Conservation (phyloP, 2,113 vertebrate species). For the Mohoua ochrocephala region DNA sequence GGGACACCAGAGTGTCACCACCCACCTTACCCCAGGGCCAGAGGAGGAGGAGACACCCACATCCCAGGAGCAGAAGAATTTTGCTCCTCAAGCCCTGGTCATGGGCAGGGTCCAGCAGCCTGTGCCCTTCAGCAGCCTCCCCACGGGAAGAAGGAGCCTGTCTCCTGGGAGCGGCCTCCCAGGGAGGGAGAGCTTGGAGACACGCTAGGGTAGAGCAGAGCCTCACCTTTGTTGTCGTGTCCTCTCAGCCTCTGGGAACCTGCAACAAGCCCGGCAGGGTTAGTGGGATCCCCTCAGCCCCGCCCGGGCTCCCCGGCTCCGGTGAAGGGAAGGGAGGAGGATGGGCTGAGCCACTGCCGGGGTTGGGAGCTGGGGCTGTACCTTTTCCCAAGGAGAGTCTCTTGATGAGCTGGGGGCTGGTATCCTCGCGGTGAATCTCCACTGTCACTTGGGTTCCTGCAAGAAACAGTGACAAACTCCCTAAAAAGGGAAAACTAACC, state of each 20-base stretch:
- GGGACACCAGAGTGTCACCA: not conserved
- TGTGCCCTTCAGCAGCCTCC: not conserved
- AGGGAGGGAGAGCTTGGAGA: fast-evolving
- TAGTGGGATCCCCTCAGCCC: not conserved
- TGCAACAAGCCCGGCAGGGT: not conserved
- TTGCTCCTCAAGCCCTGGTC: not conserved
- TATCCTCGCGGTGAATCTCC: slow-evolving; percentile 66
- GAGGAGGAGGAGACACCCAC: not conserved
- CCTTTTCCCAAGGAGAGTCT: slow-evolving; percentile 73
- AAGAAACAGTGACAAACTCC: not conserved
- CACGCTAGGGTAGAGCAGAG: fast-evolving
- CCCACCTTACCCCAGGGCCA: fast-evolving
- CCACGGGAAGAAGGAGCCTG: fast-evolving
- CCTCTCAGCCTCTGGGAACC: slow-evolving; percentile 4
- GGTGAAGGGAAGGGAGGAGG: not conserved
- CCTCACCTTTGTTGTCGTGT: slow-evolving; percentile 42
- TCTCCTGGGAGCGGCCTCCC: not conserved
- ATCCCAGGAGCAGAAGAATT: not conserved
- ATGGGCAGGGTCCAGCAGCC: not conserved
- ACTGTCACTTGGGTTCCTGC: slow-evolving; percentile 72
- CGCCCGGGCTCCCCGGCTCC: fast-evolving
- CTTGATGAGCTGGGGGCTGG: slow-evolving; percentile 63
- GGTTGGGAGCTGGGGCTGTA: not conserved
- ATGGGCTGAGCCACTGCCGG: not conserved
- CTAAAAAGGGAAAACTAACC: not conserved